phyloP scores from a whole-genome alignment of 2,888 invertebrate genomes.

The Sepioteuthis lessoniana region DNA sequence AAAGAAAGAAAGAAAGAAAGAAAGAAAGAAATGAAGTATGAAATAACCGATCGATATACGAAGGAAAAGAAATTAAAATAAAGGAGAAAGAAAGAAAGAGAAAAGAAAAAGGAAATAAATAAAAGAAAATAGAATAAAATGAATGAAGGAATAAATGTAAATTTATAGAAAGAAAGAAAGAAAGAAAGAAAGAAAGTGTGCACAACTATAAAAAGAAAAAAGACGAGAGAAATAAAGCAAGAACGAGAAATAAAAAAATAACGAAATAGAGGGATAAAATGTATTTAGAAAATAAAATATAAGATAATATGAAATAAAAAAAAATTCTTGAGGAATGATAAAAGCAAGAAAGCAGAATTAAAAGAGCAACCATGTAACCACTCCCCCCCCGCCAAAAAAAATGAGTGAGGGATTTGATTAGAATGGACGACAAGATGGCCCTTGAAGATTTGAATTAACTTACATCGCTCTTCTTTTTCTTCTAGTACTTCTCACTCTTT shows the following conservation, averaged over 20 bases:
- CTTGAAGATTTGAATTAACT: neutral
- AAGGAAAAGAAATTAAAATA: too few relatives aligned
- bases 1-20: neutral
- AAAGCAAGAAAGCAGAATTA: neutral
- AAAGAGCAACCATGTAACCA: neutral
- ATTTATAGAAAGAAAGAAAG: neutral
- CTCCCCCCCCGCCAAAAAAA: neutral
- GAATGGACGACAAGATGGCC: conserved; percentile 6
- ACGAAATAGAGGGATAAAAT: neutral
- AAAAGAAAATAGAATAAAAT: neutral
- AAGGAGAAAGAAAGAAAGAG: too few relatives aligned
- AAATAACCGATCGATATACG: too few relatives aligned
- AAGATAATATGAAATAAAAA: neutral
- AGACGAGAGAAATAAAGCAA: too few relatives aligned
- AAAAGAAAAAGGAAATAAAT: too few relatives aligned
- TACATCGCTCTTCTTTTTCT: neutral
- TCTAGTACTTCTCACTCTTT: neutral
- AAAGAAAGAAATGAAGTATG: neutral
- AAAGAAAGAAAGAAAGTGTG: neutral
- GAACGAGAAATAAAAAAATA: too few relatives aligned
- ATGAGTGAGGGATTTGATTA: neutral
- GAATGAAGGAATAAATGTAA: neutral
- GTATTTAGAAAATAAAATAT: neutral
- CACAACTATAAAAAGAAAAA: too few relatives aligned
- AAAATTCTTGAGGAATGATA: too few relatives aligned